Conservation (phyloP, 2,113 vertebrate species). For the Ophiodon elongatus region DNA sequence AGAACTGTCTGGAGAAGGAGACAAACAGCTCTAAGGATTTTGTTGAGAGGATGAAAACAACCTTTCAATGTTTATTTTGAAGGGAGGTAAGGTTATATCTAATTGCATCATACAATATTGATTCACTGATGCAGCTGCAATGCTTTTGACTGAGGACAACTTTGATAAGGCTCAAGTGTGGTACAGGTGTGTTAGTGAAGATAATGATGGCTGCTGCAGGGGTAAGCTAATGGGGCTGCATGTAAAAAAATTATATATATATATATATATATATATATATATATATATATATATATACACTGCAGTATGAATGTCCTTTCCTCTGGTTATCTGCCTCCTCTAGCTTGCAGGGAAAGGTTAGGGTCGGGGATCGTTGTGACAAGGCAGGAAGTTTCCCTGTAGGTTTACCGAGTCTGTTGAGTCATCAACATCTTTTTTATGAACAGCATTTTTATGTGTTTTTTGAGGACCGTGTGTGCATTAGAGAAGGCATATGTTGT, state of each 20-base stretch:
- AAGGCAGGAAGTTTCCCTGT: not conserved
- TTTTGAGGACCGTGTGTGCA: not conserved
- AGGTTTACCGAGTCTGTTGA: not conserved
- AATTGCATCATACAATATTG: not conserved
- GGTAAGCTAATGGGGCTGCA: constrained; percentile 1
- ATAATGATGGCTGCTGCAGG: not conserved
- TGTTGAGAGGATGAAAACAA: constrained; percentile 12
- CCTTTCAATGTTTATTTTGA: not conserved
- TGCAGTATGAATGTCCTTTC: constrained; percentile 16
- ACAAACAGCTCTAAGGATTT: not conserved
- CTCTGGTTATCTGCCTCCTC: constrained; percentile 17
- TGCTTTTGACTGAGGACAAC: not conserved
- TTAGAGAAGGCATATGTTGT: not conserved
- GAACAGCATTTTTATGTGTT: not conserved
- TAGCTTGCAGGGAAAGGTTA: not conserved
- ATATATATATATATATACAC: not conserved
- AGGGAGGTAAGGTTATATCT: constrained; percentile 1
- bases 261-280: not conserved
- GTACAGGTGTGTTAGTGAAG: not conserved
- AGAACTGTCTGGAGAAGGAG: not conserved
- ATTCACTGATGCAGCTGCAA: not conserved
- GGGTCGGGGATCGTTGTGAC: not conserved
- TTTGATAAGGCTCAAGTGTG: not conserved
- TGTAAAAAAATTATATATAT: not conserved
- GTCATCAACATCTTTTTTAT: not conserved